Percentiles rank a stretch among this genome's conserved stretches.
phyloP scores from a whole-genome alignment of 2,888 invertebrate genomes.

The Cephus rjabovi region DNA sequence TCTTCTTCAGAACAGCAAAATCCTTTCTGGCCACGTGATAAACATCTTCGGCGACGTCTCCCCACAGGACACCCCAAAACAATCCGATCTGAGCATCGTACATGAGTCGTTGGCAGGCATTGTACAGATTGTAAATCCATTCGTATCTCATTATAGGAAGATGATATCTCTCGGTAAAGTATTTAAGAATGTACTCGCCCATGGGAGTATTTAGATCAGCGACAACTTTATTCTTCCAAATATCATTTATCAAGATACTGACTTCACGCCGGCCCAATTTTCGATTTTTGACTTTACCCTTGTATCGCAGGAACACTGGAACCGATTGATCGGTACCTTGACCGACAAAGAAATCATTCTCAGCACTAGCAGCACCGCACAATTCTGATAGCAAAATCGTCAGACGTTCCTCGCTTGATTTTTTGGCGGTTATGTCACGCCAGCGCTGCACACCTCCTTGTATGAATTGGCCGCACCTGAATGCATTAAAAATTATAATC shows the following conservation, averaged over 20 bases:
- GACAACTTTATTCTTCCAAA: constrained; percentile 66
- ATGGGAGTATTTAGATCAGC: constrained; percentile 53
- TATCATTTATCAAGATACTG: constrained; percentile 68
- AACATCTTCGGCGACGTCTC: constrained; percentile 65
- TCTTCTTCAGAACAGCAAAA: constrained; percentile 62
- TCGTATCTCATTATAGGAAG: constrained; percentile 68
- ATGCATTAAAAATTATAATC: constrained; percentile 22
- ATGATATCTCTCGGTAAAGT: constrained; percentile 69
- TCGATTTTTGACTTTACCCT: constrained; percentile 68
- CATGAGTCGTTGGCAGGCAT: constrained; percentile 68
- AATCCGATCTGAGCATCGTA: constrained; percentile 68
- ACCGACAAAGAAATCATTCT: constrained; percentile 69
- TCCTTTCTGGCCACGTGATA: constrained; percentile 66
- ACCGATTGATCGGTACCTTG: constrained; percentile 67
- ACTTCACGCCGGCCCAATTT: constrained; percentile 69
- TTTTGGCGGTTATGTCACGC: constrained; percentile 66
- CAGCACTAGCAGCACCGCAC: constrained; percentile 68
- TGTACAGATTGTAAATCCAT: constrained; percentile 70
- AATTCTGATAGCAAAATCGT: constrained; percentile 68
- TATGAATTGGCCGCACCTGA: constrained; percentile 69
- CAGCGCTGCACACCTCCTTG: constrained; percentile 69
- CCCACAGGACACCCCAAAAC: constrained; percentile 68
- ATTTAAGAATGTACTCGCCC: constrained; percentile 68
- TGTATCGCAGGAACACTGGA: constrained; percentile 67
- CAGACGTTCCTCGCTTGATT: constrained; percentile 66